These are phyloP conservation scores for Cyprinodon tularosa DNA, from an alignment of 2,113 vertebrate species.

Conservation along the genomic window DNA sequence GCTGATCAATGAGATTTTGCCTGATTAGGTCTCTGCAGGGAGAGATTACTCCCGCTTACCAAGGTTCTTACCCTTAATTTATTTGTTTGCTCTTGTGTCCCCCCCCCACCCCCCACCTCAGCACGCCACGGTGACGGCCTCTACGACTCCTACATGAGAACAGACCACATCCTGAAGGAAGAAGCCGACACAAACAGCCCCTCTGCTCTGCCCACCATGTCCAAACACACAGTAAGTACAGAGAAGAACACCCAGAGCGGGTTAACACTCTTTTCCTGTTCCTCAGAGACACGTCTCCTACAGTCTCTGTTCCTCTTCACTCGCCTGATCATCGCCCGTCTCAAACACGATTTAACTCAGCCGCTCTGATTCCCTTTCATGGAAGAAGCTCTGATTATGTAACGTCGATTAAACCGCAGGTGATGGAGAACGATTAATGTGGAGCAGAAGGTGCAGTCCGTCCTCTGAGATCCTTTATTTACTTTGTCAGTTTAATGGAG, in stretches of 20 bases:
- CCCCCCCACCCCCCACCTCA: constrained; percentile 50
- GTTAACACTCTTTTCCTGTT: constrained; percentile 61
- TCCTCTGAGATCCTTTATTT: neutral
- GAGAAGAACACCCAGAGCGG: constrained; percentile 20
- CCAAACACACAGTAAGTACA: constrained; percentile 90
- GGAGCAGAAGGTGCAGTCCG: neutral
- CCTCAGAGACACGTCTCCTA: constrained; percentile 36
- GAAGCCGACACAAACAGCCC: constrained; percentile 85
- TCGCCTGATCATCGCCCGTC: constrained; percentile 11
- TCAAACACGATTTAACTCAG: constrained; percentile 2
- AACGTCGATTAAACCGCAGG: constrained; percentile 27
- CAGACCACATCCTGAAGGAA: constrained; percentile 90
- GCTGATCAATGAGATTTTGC: constrained; percentile 39
- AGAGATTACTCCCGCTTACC: constrained; percentile 25
- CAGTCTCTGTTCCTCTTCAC: constrained; percentile 16
- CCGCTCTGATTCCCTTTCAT: neutral
- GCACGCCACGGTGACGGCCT: constrained; percentile 91
- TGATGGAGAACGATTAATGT: neutral
- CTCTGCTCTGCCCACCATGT: constrained; percentile 84
- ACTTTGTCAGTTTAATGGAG: neutral
- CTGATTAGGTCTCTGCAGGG: constrained; percentile 8
- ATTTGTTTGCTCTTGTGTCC: constrained; percentile 19
- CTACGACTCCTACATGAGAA: constrained; percentile 96
- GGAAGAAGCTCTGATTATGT: constrained; percentile 7
- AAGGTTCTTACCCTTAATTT: neutral